These are phyloP conservation scores for Mormyrus proboscirostris DNA, from an alignment of 2,797 vertebrate genomes.

Conservation along the genomic window DNA sequence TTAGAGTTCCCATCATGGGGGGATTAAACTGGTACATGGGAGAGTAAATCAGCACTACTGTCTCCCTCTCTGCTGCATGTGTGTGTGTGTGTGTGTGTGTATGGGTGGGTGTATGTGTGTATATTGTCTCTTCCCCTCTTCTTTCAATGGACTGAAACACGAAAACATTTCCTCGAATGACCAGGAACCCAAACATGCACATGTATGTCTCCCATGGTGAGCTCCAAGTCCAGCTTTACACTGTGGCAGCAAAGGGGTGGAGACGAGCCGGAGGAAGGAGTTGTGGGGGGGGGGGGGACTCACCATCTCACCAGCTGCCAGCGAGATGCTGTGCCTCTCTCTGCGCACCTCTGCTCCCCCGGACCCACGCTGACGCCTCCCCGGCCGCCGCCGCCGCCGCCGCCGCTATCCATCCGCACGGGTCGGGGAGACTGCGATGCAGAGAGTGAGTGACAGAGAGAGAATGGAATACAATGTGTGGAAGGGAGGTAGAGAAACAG, in stretches of 20 bases:
- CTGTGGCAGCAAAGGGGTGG: background rate
- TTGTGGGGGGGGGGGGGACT: slow-evolving; percentile 8
- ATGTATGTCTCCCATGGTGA: background rate
- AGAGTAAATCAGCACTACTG: background rate
- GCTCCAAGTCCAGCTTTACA: background rate
- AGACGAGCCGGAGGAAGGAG: background rate
- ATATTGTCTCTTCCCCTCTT: background rate
- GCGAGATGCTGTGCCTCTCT: slow-evolving; percentile 8
- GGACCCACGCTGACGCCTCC: slow-evolving; percentile 24
- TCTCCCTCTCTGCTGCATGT: background rate
- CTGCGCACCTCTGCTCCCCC: slow-evolving; percentile 1
- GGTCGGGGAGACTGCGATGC: background rate
- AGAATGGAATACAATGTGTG: slow-evolving; percentile 34
- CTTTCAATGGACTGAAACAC: background rate
- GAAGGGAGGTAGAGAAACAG: background rate
- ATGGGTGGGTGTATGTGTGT: background rate
- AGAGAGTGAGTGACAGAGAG: slow-evolving; percentile 26
- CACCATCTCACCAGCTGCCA: slow-evolving; percentile 36
- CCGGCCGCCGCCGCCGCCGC: slow-evolving; percentile 6
- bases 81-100: background rate
- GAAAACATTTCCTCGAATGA: background rate
- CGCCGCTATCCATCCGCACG: slow-evolving; percentile 22
- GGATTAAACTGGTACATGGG: background rate
- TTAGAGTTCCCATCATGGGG: background rate
- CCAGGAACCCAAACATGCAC: background rate